Base-by-base conservation (phyloP, 2,797 vertebrate species). In the Trichosurus vulpecula region DNA sequence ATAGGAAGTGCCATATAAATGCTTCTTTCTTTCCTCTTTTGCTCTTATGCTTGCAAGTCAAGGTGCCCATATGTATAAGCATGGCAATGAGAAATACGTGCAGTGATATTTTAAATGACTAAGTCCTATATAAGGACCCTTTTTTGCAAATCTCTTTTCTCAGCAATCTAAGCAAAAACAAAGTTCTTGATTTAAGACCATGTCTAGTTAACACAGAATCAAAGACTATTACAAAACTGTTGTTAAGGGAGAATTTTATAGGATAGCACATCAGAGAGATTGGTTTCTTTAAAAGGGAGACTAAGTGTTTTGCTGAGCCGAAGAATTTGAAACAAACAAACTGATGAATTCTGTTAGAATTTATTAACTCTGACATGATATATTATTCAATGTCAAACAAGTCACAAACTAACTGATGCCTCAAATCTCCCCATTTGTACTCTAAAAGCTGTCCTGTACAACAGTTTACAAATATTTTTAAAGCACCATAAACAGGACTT, bases 181-280 rank as follows among this genome's bases (percentile, higher is more conserved):
- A 47, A 81, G 8, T 47, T 87, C 22, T 47, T 87, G 41, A 87
- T 87, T 47, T 87, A 87, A 87, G 58, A 61, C 58, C 58, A 13
- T 35, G 13, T 35, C 58, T 14, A 61, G 74, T 22, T 41, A 81
- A 81, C 47, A 9, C 6, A 87, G 74, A 87, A 47, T 51, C 9
- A 87, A 51, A 81, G 96, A 97, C 95, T 95, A 93, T n/a, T 92
- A 95, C 87, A 87, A 93, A 96, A 96, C 94, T 93, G 96, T 95
- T 91, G 56, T 54, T 97, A 95, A 96, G 90, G 92, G n/a, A 56
- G 61, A 52, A 97, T 92, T 54, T 94, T 95, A 96, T 4, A 95
- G 93, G 93, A 90, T 52, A 92, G 94, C 95, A 31, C 29, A 96
- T 93, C 19, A 96, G 96, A 93, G 90, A 55, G 41, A 87, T 51